Evolutionary conservation across 1,140 invertebrate species (phyloP), one percentile per base, ranked within the genome.

Genomic region (Trichonephila clavata): DNA sequence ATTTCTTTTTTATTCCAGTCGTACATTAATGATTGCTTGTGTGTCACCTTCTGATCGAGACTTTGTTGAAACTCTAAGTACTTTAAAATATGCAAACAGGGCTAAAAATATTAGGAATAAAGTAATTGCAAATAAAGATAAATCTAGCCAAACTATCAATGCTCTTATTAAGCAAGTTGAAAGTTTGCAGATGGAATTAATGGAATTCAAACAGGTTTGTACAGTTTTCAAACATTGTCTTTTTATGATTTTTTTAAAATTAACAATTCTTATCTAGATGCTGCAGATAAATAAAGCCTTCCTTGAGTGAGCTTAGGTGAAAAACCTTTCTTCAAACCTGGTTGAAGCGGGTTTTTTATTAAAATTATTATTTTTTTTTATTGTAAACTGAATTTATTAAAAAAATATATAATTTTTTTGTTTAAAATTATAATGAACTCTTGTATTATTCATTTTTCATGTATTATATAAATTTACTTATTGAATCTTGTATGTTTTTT

Each of bases 41-140:
- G 97, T 99, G 59, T 99, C 98, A 50, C 99, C 99, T 5, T 99
- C 98, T 95, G 99, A 99, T 96, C 96, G 98, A 93, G 99, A 99
- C 96, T 99, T 99, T 96, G 99, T 99, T 97, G 99, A 99, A 96
- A 99, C 99, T 0, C 95, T 99, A 20, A 99, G 99, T 96, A 99
- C 99, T 0, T 96, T 99, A 20, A 99, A 99, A 95, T 99, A 99
- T 96, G 99, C 99, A 6, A 99, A 99, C 96, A 96, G 99, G 94
- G 99, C 99, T 0, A 96, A 98, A 81, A 99, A 99, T 96, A 99
- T 99, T 95, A 99, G 99, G 96, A 99, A 99, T 96, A 98, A 98
- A 95, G 98, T 99, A 68, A 97, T 97, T 89, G 97, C 99, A 91
- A 99, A 99, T 96, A 98, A 98, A 96, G 99, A 99, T 96, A 99